phyloP scores from a whole-genome alignment of 2,113 vertebrate genomes.

The Phalacrocorax aristotelis region DNA sequence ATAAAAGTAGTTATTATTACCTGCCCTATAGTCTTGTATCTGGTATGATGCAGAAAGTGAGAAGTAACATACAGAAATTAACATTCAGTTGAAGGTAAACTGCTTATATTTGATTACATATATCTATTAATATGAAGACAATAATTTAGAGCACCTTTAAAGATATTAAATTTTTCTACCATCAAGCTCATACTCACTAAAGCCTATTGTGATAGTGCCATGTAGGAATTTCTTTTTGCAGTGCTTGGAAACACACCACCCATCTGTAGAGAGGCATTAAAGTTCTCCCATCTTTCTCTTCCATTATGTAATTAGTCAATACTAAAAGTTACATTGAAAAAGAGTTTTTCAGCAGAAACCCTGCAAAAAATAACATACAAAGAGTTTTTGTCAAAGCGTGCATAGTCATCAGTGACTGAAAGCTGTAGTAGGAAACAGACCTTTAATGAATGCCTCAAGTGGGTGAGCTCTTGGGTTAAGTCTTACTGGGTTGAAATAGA shows the following conservation, averaged over 20 bases:
- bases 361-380: background rate
- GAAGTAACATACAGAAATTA: background rate
- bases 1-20: background rate
- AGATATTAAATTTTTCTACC: background rate
- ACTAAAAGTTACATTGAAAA: background rate
- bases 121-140: background rate
- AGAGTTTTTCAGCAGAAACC: background rate
- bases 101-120: background rate
- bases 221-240: background rate
- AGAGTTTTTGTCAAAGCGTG: background rate
- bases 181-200: background rate
- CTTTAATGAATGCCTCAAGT: background rate
- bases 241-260: background rate
- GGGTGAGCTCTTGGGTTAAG: background rate
- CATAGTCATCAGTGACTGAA: background rate
- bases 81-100: background rate
- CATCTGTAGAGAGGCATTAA: background rate
- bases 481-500: background rate
- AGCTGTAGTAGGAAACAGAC: background rate
- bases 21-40: background rate
- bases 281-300: background rate
- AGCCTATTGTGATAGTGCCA: background rate
- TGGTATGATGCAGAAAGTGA: background rate
- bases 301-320: background rate
- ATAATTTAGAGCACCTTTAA: background rate